Evolutionary conservation across 2,113 vertebrate species (phyloP).

Genomic region (Vimba vimba): DNA sequence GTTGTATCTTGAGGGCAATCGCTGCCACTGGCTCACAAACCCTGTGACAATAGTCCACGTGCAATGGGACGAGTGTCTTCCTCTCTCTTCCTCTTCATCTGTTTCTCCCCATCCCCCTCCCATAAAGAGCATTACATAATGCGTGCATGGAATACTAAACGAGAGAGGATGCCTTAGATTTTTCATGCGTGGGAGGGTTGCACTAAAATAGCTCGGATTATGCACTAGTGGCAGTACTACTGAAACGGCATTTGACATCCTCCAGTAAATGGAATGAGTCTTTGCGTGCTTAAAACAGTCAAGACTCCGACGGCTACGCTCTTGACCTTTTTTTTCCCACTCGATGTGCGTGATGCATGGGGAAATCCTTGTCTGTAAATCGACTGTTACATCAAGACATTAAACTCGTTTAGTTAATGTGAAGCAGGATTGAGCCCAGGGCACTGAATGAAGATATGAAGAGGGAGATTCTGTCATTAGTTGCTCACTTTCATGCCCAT

Average conservation of each 20-base stretch:
- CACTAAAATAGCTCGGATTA: conserved; percentile 70
- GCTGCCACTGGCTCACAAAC: conserved; percentile 3
- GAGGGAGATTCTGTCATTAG: neutral
- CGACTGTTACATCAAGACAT: neutral
- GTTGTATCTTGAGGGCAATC: conserved; percentile 13
- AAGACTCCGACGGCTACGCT: neutral
- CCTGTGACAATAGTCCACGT: conserved; percentile 20
- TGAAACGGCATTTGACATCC: conserved; percentile 38
- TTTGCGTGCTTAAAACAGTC: conserved; percentile 7
- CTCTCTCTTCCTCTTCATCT: conserved; percentile 38
- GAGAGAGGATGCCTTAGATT: conserved; percentile 62
- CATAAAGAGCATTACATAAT: conserved; percentile 73
- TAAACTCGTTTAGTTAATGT: neutral
- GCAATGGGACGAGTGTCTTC: conserved; percentile 4
- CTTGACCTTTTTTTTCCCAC: neutral
- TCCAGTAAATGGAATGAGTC: conserved; percentile 29
- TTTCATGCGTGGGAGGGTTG: conserved; percentile 70
- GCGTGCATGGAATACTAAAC: conserved; percentile 72
- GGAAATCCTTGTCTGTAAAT: conserved; percentile 3
- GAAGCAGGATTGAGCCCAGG: neutral
- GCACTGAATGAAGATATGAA: neutral
- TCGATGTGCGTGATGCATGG: neutral
- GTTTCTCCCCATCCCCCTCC: conserved; percentile 28
- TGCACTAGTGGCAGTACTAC: conserved; percentile 11
- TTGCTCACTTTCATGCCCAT: neutral